Conservation (phyloP, 2,888 invertebrate genomes). For the Sarcophaga rosellei region DNA sequence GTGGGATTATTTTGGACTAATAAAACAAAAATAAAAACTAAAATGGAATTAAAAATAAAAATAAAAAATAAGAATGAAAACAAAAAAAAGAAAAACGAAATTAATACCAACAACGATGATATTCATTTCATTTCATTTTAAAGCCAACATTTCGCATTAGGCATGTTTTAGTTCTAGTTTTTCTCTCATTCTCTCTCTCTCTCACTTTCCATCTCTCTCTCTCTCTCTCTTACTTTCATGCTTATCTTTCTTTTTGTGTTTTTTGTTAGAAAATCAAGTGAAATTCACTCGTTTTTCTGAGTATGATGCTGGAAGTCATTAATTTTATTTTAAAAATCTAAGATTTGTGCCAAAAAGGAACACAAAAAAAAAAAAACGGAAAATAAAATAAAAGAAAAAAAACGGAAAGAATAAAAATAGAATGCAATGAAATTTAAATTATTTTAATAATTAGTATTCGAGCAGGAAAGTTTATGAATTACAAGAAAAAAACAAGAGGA, state of each 20-base stretch:
- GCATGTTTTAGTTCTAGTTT: slow-evolving; percentile 29
- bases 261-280: slow-evolving; percentile 1
- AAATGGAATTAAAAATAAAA: not conserved
- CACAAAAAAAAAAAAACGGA: not conserved
- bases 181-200: not conserved
- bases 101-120: not conserved
- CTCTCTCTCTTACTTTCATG: not conserved
- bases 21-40: not conserved
- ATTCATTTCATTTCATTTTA: not conserved
- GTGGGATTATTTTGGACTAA: not conserved
- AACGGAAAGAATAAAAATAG: not conserved
- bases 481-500: not conserved
- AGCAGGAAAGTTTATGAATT: not conserved
- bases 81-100: not conserved
- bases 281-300: slow-evolving; percentile 33
- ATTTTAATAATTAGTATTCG: slow-evolving; percentile 21
- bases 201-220: slow-evolving; percentile 7
- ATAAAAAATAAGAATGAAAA: not conserved
- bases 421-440: slow-evolving; percentile 4
- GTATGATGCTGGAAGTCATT: slow-evolving; percentile 36
- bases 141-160: slow-evolving; percentile 31
- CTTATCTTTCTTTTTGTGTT: not conserved
- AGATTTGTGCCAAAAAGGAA: not conserved
- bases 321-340: slow-evolving; percentile 8
- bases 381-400: not conserved